Conservation (phyloP, 1,140 invertebrate genomes). For the Eupristina koningsbergeri region DNA sequence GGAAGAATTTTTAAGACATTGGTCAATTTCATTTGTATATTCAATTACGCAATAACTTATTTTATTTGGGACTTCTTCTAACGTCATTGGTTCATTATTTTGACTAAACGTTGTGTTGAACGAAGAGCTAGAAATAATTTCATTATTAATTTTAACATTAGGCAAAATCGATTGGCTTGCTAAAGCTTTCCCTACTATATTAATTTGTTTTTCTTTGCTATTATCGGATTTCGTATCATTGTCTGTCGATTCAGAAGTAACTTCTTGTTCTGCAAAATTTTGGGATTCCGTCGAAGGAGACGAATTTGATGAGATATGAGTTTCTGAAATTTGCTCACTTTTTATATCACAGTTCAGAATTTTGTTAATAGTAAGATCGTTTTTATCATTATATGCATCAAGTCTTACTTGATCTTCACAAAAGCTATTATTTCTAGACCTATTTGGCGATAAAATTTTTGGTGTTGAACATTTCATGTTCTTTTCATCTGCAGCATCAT, state of each 20-base stretch:
- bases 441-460: conserved; percentile 27
- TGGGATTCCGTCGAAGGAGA: conserved; percentile 49
- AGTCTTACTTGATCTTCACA: conserved; percentile 10
- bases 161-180: background rate
- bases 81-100: background rate
- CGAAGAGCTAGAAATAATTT: background rate
- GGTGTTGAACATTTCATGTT: conserved; percentile 45
- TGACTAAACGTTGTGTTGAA: background rate
- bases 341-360: background rate
- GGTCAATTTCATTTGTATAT: conserved; percentile 26
- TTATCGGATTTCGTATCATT: conserved; percentile 62
- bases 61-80: background rate
- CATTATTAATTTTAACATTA: background rate
- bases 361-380: background rate
- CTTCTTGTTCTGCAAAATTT: conserved; percentile 55
- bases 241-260: conserved; percentile 58
- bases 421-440: conserved; percentile 31
- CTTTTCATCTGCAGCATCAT: conserved; percentile 29
- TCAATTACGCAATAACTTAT: conserved; percentile 51
- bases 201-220: conserved; percentile 58
- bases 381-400: conserved; percentile 26
- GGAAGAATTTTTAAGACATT: background rate
- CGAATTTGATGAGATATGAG: conserved; percentile 14
- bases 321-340: conserved; percentile 2
- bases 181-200: background rate